Evolutionary conservation across 2,113 vertebrate species (phyloP).

Genomic region (Vulpes vulpes): DNA sequence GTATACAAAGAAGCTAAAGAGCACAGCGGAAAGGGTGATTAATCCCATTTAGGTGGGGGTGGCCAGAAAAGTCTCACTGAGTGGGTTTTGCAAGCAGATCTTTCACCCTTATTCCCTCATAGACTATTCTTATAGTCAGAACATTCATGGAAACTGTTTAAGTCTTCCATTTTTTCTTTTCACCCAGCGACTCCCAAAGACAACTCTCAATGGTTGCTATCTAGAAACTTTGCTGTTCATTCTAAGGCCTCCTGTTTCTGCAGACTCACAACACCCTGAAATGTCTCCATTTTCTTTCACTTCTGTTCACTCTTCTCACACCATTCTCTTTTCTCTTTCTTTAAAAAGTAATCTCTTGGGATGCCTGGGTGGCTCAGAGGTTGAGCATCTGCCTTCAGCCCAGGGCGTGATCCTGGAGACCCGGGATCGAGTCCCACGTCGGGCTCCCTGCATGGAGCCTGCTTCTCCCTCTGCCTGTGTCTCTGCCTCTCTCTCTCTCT

Average conservation of each 20-base stretch:
- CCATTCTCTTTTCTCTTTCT: neutral
- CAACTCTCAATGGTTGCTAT: neutral
- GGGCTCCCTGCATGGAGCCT: too few relatives aligned
- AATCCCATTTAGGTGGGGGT: neutral
- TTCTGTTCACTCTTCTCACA: neutral
- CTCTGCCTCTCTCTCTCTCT: too few relatives aligned
- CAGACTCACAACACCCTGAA: neutral
- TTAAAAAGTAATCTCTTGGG: neutral
- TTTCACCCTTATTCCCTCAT: neutral
- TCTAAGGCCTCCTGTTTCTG: neutral
- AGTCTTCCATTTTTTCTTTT: constrained; percentile 41
- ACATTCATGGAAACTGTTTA: neutral
- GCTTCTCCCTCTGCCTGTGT: too few relatives aligned
- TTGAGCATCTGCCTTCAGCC: too few relatives aligned
- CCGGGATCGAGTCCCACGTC: too few relatives aligned
- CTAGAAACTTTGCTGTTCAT: neutral
- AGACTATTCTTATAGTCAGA: neutral
- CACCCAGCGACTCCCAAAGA: neutral
- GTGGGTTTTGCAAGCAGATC: neutral
- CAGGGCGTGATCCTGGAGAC: too few relatives aligned
- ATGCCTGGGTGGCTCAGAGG: too few relatives aligned
- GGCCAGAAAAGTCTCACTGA: neutral
- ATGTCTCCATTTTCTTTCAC: neutral
- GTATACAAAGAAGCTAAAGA: neutral
- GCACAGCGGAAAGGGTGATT: neutral